A percentile compares a stretch with the other conserved stretches of the same genome.
These are phyloP conservation scores for Erinaceus europaeus DNA, from an alignment of 2,113 vertebrate genomes.

Conservation along the genomic window DNA sequence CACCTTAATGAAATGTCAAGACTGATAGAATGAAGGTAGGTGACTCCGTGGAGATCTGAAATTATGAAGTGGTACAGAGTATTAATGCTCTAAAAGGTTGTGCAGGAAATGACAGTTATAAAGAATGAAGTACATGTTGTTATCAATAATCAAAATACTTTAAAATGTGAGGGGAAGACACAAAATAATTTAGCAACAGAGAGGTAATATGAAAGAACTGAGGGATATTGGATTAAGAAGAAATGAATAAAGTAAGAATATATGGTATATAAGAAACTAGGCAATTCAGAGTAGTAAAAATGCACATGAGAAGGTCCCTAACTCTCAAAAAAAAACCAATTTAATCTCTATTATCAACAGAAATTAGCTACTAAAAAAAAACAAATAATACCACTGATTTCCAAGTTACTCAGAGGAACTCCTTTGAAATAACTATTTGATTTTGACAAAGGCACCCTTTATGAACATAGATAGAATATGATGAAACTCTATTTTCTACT, in stretches of 20 bases:
- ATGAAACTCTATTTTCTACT: too few species aligned
- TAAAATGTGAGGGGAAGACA: neutral
- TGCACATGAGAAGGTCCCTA: too few species aligned
- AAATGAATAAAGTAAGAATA: neutral
- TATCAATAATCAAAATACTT: neutral
- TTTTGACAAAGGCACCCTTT: too few species aligned
- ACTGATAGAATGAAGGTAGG: neutral
- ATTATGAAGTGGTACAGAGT: neutral
- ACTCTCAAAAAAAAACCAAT: too few species aligned
- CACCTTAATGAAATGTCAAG: constrained; percentile 45
- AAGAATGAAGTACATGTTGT: neutral
- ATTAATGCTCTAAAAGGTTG: neutral
- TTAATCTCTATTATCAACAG: too few species aligned
- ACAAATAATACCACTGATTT: too few species aligned
- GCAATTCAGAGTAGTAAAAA: too few species aligned
- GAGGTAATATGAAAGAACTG: neutral
- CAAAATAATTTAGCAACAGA: neutral
- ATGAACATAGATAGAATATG: too few species aligned
- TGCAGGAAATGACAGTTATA: neutral
- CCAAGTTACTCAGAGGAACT: too few species aligned
- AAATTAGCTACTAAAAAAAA: too few species aligned
- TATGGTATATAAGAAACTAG: neutral
- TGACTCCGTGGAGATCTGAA: neutral
- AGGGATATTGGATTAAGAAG: neutral
- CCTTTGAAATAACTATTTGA: too few species aligned